Conservation (phyloP, 1,140 invertebrate genomes). For the Neotoxoptera formosana region DNA sequence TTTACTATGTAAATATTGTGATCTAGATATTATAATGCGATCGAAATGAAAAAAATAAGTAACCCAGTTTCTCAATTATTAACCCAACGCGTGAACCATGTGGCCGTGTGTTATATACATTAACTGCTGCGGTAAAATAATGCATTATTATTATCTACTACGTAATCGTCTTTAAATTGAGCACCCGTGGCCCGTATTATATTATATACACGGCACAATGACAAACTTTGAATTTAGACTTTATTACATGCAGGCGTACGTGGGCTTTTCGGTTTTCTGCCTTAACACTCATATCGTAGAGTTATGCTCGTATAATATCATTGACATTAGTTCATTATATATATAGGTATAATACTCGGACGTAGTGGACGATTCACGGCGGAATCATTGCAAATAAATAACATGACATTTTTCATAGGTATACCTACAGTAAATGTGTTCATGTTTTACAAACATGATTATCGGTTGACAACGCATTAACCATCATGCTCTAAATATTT, state of each 20-base stretch:
- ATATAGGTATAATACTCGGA: neutral
- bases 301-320: neutral
- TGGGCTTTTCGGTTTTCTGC: neutral
- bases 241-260: neutral
- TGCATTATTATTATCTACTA: neutral
- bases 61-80: neutral
- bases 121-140: neutral
- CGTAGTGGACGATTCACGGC: neutral
- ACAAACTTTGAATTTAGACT: neutral
- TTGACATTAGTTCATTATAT: neutral
- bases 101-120: neutral
- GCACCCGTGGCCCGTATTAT: no score
- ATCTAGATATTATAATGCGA: neutral
- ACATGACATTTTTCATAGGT: neutral
- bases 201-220: neutral
- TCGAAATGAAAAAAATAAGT: neutral
- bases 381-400: neutral
- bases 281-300: neutral
- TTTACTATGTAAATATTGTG: neutral
- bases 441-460: neutral
- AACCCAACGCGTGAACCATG: neutral
- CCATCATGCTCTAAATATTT: conserved; percentile 27
- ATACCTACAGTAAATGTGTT: neutral
- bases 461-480: conserved; percentile 8
- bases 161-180: neutral